Base-by-base conservation (phyloP, 2,888 invertebrate genomes). In the Heliconius aoede region DNA sequence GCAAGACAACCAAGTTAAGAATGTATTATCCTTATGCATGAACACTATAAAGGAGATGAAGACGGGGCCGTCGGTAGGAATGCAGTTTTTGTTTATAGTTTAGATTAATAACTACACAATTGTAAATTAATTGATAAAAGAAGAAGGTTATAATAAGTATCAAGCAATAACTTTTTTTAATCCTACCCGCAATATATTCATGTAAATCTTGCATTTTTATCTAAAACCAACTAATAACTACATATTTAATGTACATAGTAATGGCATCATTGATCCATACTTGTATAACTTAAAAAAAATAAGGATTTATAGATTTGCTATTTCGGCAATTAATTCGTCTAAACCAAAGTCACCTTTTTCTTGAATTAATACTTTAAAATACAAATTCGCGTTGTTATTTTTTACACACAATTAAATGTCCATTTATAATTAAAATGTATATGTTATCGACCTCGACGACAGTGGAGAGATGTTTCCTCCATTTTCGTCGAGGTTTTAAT, bases 31-130 rank as follows among this genome's bases (percentile, higher is more conserved):
- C 18, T 68, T 89, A 69, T 91, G 90, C 81, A 87, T 89, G 86
- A 87, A 85, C 13, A 87, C 88, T 1, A 87, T 91, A 71, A 88
- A 87, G 71, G 87, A 89, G 77, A 86, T 90, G 84, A 90, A 89
- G 80, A 80, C 86, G 0, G 86, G 85, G 4, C 77, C 84, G 21
- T 75, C 85, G 83, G 90, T 90, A 81, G 81, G 82, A 13, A 62
- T 73, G 4, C 3, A 46, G 18, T 5, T 18, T 18, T 46, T 46
- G 18, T 13, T 40, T 4, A 13, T 40, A 36, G 1, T 36, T 11
- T 11, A 11, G 36, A 46, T 46, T 46, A 46, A 1, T 46, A 46
- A 46, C 36, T 36, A 36, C 11, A 36, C 3, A 21, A 21, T 21
- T 21, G 8, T 51, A 51, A 51, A 8, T 4, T 51, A 21, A 51